Evolutionary conservation across 2,888 invertebrate genomes (phyloP).

Genomic region (Caenorhabditis sulstoni): DNA sequence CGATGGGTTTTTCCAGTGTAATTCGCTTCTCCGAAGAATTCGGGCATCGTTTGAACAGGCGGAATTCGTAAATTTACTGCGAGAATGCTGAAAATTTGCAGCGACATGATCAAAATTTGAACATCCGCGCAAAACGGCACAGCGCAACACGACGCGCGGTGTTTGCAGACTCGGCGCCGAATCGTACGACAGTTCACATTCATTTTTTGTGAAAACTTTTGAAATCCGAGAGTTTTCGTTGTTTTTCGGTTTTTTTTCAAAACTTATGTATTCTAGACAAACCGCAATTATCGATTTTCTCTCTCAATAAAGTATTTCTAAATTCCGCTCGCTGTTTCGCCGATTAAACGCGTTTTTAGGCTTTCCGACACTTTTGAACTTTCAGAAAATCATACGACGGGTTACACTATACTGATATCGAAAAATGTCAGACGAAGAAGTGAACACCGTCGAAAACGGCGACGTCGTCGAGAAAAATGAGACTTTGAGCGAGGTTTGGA

Average conservation of each 20-base stretch:
- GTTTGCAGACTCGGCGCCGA: slow-evolving; percentile 31
- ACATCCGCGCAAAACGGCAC: slow-evolving; percentile 5
- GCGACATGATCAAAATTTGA: too few species aligned
- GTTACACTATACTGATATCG: slow-evolving; percentile 38
- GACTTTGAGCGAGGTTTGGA: slow-evolving; percentile 26
- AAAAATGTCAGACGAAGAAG: slow-evolving; percentile 50
- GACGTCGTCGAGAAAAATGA: slow-evolving; percentile 28
- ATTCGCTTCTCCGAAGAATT: too few species aligned
- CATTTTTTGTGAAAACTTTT: slow-evolving; percentile 2
- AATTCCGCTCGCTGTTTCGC: background rate
- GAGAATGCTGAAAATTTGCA: too few species aligned
- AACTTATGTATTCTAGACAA: too few species aligned
- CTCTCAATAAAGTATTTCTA: background rate
- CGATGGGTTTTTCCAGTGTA: too few species aligned
- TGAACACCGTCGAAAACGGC: slow-evolving; percentile 22
- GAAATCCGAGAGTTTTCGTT: background rate
- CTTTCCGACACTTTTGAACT: background rate
- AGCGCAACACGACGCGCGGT: background rate
- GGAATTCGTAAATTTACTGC: too few species aligned
- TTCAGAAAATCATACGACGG: slow-evolving; percentile 56
- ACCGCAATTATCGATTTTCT: too few species aligned
- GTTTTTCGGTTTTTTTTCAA: background rate
- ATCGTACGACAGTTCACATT: slow-evolving; percentile 25
- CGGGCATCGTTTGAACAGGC: too few species aligned
- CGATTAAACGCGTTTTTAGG: background rate